phyloP scores from a whole-genome alignment of 2,888 invertebrate species.

The Hydrotaea diabolus region DNA sequence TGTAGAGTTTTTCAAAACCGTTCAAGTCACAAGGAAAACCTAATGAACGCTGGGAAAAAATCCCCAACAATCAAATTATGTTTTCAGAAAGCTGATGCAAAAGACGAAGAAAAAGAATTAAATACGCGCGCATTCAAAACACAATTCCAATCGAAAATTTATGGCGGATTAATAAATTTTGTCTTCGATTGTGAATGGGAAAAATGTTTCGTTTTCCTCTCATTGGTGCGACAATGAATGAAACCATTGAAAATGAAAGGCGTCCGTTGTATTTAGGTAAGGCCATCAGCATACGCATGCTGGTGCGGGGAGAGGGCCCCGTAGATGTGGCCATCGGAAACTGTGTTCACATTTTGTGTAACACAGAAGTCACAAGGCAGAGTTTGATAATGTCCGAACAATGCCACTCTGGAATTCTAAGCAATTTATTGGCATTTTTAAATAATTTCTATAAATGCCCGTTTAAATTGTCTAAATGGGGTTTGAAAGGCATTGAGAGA shows the following conservation, averaged over 20 bases:
- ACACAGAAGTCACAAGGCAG: neutral
- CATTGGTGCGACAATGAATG: neutral
- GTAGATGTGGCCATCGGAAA: neutral
- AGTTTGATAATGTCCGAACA: neutral
- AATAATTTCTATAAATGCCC: too few species aligned
- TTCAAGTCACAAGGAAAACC: conserved; percentile 40
- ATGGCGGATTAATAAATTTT: conserved; percentile 49
- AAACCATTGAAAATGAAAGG: conserved; percentile 37
- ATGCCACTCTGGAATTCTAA: neutral
- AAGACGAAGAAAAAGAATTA: conserved; percentile 15
- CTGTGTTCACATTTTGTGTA: neutral
- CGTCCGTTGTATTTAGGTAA: neutral
- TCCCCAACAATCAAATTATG: conserved; percentile 55
- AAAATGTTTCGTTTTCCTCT: neutral
- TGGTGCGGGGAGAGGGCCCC: neutral
- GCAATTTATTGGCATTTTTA: neutral
- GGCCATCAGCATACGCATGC: neutral
- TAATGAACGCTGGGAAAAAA: conserved; percentile 55
- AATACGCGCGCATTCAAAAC: conserved; percentile 38
- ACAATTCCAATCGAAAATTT: conserved; percentile 50
- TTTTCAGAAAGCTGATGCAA: conserved; percentile 8
- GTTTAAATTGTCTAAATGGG: too few species aligned
- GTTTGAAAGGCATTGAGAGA: too few species aligned
- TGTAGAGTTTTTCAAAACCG: neutral
- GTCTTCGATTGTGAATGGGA: conserved; percentile 4